phyloP scores from a whole-genome alignment of 2,888 invertebrate species.

The Bellardia bayeri region DNA sequence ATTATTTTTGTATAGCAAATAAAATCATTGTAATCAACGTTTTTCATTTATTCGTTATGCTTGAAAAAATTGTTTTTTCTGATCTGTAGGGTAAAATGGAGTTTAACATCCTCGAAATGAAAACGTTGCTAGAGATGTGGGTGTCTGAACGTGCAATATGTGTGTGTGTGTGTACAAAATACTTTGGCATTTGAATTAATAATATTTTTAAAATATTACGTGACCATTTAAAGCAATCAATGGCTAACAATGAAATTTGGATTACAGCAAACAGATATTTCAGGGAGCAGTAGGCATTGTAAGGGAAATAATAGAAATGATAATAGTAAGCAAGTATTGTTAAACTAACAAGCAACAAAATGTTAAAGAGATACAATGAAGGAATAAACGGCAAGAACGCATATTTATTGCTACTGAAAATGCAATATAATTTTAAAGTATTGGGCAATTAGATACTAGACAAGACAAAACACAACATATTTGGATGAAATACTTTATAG shows the following conservation, averaged over 20 bases:
- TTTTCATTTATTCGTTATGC: constrained; percentile 1
- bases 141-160: not conserved
- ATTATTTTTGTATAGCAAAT: constrained; percentile 3
- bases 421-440: too few relatives aligned
- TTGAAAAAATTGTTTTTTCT: not conserved
- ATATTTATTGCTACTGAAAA: not conserved
- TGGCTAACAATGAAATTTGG: constrained; percentile 24
- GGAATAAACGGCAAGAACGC: not conserved
- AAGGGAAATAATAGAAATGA: not conserved
- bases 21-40: constrained; percentile 38
- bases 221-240: constrained; percentile 55
- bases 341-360: not conserved
- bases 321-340: constrained; percentile 14
- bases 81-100: not conserved
- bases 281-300: not conserved
- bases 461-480: too few relatives aligned
- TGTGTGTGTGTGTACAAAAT: too few relatives aligned
- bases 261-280: not conserved
- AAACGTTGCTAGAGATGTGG: too few relatives aligned
- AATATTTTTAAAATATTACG: constrained; percentile 47
- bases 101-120: not conserved
- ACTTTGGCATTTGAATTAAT: constrained; percentile 19
- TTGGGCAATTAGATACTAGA: too few relatives aligned
- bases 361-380: not conserved
- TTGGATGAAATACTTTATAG: too few relatives aligned